Evolutionary conservation across 2,113 vertebrate species (phyloP), one percentile per base, ranked within the genome.

Genomic region (Solea solea): DNA sequence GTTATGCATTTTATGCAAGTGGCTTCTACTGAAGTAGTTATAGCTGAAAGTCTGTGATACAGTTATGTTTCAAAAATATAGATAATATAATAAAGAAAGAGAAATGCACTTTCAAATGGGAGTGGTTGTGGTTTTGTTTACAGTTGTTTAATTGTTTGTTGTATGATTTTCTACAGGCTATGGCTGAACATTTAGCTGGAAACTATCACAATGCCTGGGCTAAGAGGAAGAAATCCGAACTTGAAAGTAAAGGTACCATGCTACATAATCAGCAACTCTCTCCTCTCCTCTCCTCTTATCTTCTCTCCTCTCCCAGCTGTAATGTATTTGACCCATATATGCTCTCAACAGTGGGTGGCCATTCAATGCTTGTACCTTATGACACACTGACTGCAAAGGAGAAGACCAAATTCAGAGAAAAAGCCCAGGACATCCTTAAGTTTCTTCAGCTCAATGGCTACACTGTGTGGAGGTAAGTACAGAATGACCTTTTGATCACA

Each of bases 151-250:
- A 2, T 34, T 34, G 34, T 34, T 34, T 34, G 5, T 34, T 34
- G 34, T 34, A 3, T 34, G 34, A 34, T 34, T 34, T 39, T 39
- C 27, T 68, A 1, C 72, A 99, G 97, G 94, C 95, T 11, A 98
- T 98, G 96, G 95, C 96, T 72, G 96, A 98, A 82, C 95, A 95
- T 89, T 95, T 99, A 93, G 95, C 97, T 51, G 96, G 98, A 93
- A 99, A 98, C 89, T 96, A 97, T 80, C 96, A 99, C 89, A 98
- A 96, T 53, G 93, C 94, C 82, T 98, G 95, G 95, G 96, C 96
- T 64, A 97, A 95, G 92, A 97, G 92, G 88, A 98, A 96, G 93
- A 97, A 96, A 89, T 63, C 92, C 67, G 95, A 98, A 44, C 88
- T 96, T 64, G 95, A 97, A 81, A 93, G 92, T 85, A 97, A 97